Base-by-base conservation (phyloP, 2,113 vertebrate genomes). In the Hippoglossus stenolepis region DNA sequence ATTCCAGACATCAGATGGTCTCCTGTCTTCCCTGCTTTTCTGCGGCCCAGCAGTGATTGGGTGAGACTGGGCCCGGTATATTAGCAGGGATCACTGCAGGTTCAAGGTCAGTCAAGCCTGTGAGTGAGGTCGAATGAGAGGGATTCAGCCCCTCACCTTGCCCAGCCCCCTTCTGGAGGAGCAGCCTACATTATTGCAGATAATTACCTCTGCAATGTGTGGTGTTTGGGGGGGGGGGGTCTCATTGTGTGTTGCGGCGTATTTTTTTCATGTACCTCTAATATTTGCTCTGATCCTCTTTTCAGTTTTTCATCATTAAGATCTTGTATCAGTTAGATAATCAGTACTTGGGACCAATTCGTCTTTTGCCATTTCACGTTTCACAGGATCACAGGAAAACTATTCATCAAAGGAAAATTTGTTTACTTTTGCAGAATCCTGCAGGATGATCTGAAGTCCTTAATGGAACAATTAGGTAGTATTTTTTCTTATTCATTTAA, bases 131-230 rank as follows among this genome's bases (percentile, higher is more conserved):
- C 0, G 24, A 72, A 69, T 23, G 58, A 20, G 70, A 7, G 56
- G 45, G 68, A 23, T 51, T 76, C 68, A 61, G 24, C 14, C 59
- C 31, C 28, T 49, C 21, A 21, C 65, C 38, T 75, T 58, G 24
- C 43, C n/a, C 69, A 51, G 63, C 68, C 73, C 77, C 45, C 59
- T 31, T 59, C 65, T 51, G 24, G 23, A 31, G 28, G 20, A 74
- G 57, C 61, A 79, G 72, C 70, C 65, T 31, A 11, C 47, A 54
- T 80, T 74, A 85, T 81, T 78, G 79, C 28, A 73, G 66, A 70
- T 77, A 82, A 82, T 90, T 85, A 67, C 66, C 69, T 73, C 65
- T 72, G 47, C 51, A 59, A 73, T 51, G 45, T 65, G 70, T 35
- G 20, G 28, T 64, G 62, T 65, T 57, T 28, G 5, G 7, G 20